These are phyloP conservation scores for Tragulus kanchil DNA, from an alignment of 2,113 vertebrate genomes.

Conservation along the genomic window DNA sequence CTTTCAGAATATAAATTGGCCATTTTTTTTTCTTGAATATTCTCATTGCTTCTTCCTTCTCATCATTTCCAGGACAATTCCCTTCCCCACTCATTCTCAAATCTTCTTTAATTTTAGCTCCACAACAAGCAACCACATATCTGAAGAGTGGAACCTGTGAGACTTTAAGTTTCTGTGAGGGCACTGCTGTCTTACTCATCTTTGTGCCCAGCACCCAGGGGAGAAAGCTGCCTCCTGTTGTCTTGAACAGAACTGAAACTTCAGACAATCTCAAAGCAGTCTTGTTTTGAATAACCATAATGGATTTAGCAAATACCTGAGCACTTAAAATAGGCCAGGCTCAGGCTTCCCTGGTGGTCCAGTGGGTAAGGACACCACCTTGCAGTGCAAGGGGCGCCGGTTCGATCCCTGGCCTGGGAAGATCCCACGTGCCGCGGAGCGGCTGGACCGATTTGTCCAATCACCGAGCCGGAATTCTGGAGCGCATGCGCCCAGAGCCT, in stretches of 20 bases:
- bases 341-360: too few species aligned
- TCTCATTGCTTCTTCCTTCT: neutral
- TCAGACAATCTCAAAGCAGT: neutral
- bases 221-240: neutral
- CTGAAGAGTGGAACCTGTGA: neutral
- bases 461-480: too few species aligned
- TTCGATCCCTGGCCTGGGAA: too few species aligned
- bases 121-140: neutral
- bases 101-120: conserved; percentile 7
- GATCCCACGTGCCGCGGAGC: too few species aligned
- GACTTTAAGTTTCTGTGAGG: neutral
- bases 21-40: neutral
- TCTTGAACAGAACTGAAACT: neutral
- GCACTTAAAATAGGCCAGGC: neutral
- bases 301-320: neutral
- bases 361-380: too few species aligned
- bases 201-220: neutral
- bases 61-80: neutral
- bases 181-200: neutral
- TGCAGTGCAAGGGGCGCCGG: too few species aligned
- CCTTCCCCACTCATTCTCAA: neutral
- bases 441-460: too few species aligned
- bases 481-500: too few species aligned
- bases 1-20: neutral
- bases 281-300: neutral